Base-by-base conservation (phyloP, 1,140 invertebrate genomes). In the Drosophila pseudoobscura region DNA sequence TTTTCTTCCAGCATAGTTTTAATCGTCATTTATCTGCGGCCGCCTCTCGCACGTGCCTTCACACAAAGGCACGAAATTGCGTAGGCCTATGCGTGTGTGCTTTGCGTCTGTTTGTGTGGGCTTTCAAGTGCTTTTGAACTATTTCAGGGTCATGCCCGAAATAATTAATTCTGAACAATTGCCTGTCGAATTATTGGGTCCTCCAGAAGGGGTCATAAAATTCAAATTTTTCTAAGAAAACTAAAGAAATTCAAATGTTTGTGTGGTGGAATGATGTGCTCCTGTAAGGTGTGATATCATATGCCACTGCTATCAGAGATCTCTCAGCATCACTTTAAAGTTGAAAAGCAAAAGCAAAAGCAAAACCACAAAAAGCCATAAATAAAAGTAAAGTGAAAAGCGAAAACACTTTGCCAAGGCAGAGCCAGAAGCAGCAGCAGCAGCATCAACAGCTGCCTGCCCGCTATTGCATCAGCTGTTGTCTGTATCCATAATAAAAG, bases 91-190 rank as follows among this genome's bases (percentile, higher is more conserved):
- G 13, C 54, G 13, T 46, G 29, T 54, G 35, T 39, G 35, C 35
- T 39, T 39, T 11, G 35, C 11, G 35, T 11, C 35, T 39, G 1
- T 43, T 17, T 45, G 20, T 55, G 53, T 54, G 43, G 63, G 43
- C 31, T 62, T 39, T 78, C 39, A 58, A 77, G 72, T 84, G 66
- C 66, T 76, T 68, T 84, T 84, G 82, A 84, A 84, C 82, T 84
- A 87, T 65, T 87, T 84, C 80, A 84, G 77, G 80, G 80, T 77
- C 80, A 44, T 45, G 8, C 3, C 45, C 61, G 24, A 35, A 57
- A 74, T 61, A 61, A 63, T 68, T 11, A 59, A 66, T 44, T 74
- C 41, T 44, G 11, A 46, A 43, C 65, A 56, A 58, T 51, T 53
- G 60, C 20, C 45, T 52, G 29, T 22, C 46, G 8, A 26, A 41